Evolutionary conservation across 1,140 invertebrate species (phyloP).

Genomic region (Drosophila lacteicornis): DNA sequence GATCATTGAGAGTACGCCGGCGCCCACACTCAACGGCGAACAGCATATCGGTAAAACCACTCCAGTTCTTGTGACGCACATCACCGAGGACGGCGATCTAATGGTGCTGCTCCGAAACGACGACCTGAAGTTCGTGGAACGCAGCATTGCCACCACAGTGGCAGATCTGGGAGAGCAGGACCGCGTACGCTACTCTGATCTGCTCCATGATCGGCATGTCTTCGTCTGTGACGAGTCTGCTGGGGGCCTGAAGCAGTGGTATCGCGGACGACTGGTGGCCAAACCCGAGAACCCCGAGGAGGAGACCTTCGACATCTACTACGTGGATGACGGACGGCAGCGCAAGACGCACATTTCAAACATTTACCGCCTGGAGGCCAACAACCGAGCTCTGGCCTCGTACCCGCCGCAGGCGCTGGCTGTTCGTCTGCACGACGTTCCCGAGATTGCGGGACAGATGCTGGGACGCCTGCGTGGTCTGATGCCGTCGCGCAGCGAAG

Average conservation of each 20-base stretch:
- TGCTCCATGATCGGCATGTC: slow-evolving; percentile 69
- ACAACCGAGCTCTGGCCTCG: slow-evolving; percentile 72
- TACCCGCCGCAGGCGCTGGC: slow-evolving; percentile 74
- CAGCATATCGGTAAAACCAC: slow-evolving; percentile 56
- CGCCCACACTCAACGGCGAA: slow-evolving; percentile 64
- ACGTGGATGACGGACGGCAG: slow-evolving; percentile 74
- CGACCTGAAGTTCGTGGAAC: slow-evolving; percentile 74
- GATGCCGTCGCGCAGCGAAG: slow-evolving; percentile 65
- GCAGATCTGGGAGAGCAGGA: slow-evolving; percentile 64
- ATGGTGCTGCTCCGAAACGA: slow-evolving; percentile 67
- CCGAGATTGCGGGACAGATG: slow-evolving; percentile 62
- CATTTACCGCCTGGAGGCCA: slow-evolving; percentile 78
- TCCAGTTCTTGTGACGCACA: slow-evolving; percentile 69
- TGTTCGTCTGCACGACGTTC: slow-evolving; percentile 74
- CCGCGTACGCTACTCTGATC: slow-evolving; percentile 59
- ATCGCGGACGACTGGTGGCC: slow-evolving; percentile 64
- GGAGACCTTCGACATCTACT: slow-evolving; percentile 73
- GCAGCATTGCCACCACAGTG: slow-evolving; percentile 67
- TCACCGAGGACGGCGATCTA: slow-evolving; percentile 77
- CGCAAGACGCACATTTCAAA: slow-evolving; percentile 76
- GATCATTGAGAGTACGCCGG: slow-evolving; percentile 64
- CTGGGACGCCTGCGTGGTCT: slow-evolving; percentile 63
- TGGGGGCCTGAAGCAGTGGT: slow-evolving; percentile 66
- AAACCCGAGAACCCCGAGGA: slow-evolving; percentile 59
- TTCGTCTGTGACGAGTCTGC: slow-evolving; percentile 71